A percentile compares a stretch with the other conserved stretches of the same genome.
Conservation (phyloP, 1,140 invertebrate genomes). For the Aphelenchoides avenae region DNA sequence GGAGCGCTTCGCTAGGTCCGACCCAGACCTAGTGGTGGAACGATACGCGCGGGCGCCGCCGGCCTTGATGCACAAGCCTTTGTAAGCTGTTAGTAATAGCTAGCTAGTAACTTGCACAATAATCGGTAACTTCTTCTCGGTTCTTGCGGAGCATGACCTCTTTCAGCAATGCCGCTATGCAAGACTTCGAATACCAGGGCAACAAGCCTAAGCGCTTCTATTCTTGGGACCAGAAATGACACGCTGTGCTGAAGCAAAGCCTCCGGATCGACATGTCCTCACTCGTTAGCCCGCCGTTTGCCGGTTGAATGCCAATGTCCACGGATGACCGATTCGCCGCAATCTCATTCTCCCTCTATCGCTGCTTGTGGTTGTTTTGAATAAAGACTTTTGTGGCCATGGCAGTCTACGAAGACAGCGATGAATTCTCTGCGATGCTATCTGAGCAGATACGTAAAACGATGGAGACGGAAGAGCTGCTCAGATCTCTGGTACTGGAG, state of each 20-base stretch:
- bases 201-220: no score
- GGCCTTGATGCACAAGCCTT: neutral
- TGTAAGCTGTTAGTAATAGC: slow-evolving; percentile 14
- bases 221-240: no score
- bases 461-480: slow-evolving; percentile 5
- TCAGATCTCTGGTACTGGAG: slow-evolving; percentile 6
- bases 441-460: slow-evolving; percentile 7
- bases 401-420: neutral
- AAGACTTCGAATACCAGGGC: no score
- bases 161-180: no score
- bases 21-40: neutral
- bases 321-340: no score
- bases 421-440: slow-evolving; percentile 3
- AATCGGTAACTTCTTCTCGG: neutral
- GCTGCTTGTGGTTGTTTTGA: neutral
- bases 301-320: no score
- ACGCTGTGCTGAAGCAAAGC: no score
- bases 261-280: no score
- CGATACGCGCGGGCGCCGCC: neutral
- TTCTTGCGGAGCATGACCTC: no score
- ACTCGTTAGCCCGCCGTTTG: no score
- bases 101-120: slow-evolving; percentile 7
- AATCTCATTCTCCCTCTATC: neutral
- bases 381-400: neutral
- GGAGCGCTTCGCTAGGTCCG: neutral